These are phyloP conservation scores for Vanessa atalanta DNA, from an alignment of 1,140 invertebrate species.

Conservation along the genomic window DNA sequence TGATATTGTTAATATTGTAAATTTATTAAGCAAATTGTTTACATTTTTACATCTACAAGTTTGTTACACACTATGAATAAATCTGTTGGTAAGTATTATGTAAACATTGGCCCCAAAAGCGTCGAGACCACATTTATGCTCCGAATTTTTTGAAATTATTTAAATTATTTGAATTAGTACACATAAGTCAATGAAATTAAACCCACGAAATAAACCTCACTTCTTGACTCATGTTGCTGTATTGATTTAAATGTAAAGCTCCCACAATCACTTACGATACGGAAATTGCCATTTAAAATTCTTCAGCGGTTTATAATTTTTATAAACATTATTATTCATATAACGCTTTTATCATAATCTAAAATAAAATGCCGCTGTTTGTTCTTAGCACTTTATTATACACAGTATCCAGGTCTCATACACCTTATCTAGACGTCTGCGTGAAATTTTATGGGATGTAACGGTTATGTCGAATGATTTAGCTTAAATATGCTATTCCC, in stretches of 20 bases:
- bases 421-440: conserved; percentile 14
- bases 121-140: no score
- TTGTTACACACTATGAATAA: no score
- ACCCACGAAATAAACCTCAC: no score
- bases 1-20: no score
- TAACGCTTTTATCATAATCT: conserved; percentile 19
- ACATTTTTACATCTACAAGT: no score
- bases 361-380: conserved; percentile 11
- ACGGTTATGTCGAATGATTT: conserved; percentile 19
- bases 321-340: conserved; percentile 9
- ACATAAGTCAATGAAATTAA: no score
- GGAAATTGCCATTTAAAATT: not conserved
- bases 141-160: no score
- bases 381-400: conserved; percentile 20
- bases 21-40: no score
- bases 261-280: not conserved
- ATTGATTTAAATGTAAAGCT: not conserved
- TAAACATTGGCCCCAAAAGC: no score
- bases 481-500: not conserved
- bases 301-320: not conserved
- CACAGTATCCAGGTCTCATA: not conserved
- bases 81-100: no score
- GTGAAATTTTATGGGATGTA: conserved; percentile 15
- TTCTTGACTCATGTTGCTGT: no score
- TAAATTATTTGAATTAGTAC: no score